A percentile compares a stretch with the other conserved stretches of the same genome.
Conservation (phyloP, 2,888 invertebrate genomes). For the Ennomos quercinarius region DNA sequence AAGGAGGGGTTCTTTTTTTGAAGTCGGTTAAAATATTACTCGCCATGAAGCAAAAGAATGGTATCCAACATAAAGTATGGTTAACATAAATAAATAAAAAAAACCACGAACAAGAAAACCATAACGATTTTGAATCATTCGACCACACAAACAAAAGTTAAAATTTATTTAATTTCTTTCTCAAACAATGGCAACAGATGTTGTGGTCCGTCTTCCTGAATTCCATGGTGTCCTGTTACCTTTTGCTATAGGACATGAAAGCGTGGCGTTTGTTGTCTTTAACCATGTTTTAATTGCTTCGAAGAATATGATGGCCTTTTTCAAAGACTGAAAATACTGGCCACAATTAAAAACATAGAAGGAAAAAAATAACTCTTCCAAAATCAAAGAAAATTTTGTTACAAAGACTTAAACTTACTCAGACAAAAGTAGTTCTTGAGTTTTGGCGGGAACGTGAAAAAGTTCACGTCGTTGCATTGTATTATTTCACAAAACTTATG, state of each 20-base stretch:
- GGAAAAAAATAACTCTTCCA: too few relatives aligned
- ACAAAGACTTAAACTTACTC: too few relatives aligned
- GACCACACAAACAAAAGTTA: constrained; percentile 2
- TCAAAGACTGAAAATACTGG: not conserved
- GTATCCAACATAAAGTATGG: not conserved
- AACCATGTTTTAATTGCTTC: constrained; percentile 3
- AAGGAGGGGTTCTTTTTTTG: too few relatives aligned
- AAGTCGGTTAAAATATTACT: too few relatives aligned
- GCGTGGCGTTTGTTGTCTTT: not conserved
- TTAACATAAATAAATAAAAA: not conserved
- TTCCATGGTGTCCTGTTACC: constrained; percentile 30
- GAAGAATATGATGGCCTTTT: constrained; percentile 11
- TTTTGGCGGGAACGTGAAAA: too few relatives aligned
- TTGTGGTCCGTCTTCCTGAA: constrained; percentile 34
- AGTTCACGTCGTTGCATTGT: too few relatives aligned
- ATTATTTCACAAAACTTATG: too few relatives aligned
- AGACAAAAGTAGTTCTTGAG: too few relatives aligned
- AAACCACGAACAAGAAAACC: constrained; percentile 7
- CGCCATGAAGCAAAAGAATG: too few relatives aligned
- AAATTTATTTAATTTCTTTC: constrained; percentile 3
- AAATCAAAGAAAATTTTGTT: too few relatives aligned
- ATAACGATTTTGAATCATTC: not conserved
- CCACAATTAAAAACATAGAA: too few relatives aligned
- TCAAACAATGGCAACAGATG: constrained; percentile 20
- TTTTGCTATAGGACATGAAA: not conserved